Percentiles rank a stretch among this genome's conserved stretches.
Conservation (phyloP, 1,140 invertebrate genomes). For the Conus ventricosus region DNA sequence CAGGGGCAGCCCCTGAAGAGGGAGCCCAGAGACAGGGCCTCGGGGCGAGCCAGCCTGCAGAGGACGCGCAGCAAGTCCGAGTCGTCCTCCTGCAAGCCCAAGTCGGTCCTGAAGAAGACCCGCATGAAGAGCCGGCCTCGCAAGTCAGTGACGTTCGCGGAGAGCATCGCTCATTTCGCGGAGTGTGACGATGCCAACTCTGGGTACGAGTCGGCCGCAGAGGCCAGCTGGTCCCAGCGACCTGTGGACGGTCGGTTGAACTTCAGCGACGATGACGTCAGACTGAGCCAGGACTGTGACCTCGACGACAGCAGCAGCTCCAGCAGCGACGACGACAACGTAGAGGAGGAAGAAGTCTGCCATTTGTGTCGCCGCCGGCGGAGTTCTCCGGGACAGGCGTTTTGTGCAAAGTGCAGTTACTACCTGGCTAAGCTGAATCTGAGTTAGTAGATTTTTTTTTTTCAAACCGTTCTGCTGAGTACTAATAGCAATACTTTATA, state of each 20-base stretch:
- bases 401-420: conserved; percentile 60
- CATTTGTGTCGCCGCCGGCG: conserved; percentile 58
- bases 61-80: conserved; percentile 61
- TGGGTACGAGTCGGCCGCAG: conserved; percentile 47
- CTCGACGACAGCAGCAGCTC: conserved; percentile 52
- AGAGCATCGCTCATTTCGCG: conserved; percentile 55
- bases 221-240: conserved; percentile 3
- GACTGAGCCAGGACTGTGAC: conserved; percentile 45
- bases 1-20: not conserved
- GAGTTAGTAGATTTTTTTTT: not conserved
- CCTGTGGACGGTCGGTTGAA: conserved; percentile 45
- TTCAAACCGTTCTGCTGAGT: too few species aligned
- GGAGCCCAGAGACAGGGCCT: conserved; percentile 22
- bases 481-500: too few species aligned
- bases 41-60: conserved; percentile 23
- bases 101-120: conserved; percentile 59
- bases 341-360: conserved; percentile 51
- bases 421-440: conserved; percentile 58
- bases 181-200: conserved; percentile 29
- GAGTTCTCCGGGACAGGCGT: conserved; percentile 44
- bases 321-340: conserved; percentile 50
- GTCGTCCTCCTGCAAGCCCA: conserved; percentile 58
- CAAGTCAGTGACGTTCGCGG: conserved; percentile 64
- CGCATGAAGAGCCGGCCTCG: conserved; percentile 50
- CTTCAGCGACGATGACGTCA: conserved; percentile 59